Conservation (phyloP, 37 sponge, comb jelly and placozoan genomes). For the Spongilla lacustris region DNA sequence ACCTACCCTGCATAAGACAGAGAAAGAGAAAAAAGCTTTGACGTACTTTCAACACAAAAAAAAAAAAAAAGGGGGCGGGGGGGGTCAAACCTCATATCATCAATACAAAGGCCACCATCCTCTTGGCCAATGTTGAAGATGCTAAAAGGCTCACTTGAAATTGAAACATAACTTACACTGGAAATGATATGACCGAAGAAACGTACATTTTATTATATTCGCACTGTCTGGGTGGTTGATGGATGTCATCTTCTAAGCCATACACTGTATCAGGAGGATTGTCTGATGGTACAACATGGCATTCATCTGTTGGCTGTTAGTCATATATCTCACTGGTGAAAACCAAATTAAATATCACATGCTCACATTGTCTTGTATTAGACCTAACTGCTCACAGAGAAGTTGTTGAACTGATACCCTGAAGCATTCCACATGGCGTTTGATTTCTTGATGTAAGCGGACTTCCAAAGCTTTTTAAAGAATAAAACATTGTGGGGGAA, state of each 20-base stretch:
- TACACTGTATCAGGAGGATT: background rate
- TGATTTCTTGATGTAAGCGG: conserved; percentile 12
- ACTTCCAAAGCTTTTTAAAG: conserved; percentile 19
- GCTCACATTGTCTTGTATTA: background rate
- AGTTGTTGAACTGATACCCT: conserved; percentile 21
- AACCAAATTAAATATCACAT: background rate
- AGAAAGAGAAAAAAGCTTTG: too few species aligned
- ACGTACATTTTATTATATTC: background rate
- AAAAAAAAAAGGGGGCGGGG: too few species aligned
- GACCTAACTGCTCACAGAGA: conserved; percentile 24
- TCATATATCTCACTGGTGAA: background rate
- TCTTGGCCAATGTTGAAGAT: background rate
- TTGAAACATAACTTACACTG: background rate
- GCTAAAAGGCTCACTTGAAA: background rate
- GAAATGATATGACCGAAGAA: background rate
- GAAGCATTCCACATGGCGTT: conserved; percentile 28
- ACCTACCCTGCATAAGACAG: background rate
- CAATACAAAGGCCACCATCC: background rate
- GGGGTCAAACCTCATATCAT: background rate
- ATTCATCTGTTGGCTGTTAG: background rate
- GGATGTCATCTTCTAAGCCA: background rate
- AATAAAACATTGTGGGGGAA: background rate
- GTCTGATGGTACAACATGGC: background rate
- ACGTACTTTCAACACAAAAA: too few species aligned
- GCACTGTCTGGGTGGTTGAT: background rate